Percentiles rank a stretch among this genome's conserved stretches.
These are phyloP conservation scores for rat (Rattus norvegicus) DNA, from an alignment of 2,113 vertebrate species.

Conservation along the genomic window DNA sequence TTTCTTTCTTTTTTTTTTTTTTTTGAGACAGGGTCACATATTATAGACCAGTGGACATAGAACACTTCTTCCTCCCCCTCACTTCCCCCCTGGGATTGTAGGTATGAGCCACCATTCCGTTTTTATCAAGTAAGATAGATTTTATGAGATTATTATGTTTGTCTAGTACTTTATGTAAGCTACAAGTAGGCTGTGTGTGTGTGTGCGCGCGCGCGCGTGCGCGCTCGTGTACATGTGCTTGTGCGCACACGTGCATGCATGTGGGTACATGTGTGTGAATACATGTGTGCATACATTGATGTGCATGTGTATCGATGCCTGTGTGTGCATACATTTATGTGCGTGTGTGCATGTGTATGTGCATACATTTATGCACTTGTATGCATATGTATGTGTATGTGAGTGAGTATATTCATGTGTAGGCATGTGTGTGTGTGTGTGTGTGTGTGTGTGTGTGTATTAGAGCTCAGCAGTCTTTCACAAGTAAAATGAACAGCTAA, in stretches of 20 bases:
- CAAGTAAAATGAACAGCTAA: not conserved
- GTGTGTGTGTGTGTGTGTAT: not conserved
- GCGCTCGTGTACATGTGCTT: too few species aligned
- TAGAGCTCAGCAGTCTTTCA: not conserved
- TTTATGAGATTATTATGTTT: not conserved
- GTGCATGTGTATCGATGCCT: not conserved
- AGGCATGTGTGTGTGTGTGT: not conserved
- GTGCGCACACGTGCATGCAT: not conserved
- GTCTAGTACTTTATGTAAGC: not conserved
- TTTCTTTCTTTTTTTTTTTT: too few species aligned
- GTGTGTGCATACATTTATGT: not conserved
- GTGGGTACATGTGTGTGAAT: not conserved
- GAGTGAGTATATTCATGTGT: not conserved
- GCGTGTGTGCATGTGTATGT: not conserved
- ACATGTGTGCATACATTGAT: too few species aligned
- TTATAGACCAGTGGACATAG: not conserved
- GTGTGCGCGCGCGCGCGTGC: too few species aligned
- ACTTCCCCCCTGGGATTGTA: not conserved
- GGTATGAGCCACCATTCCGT: not conserved
- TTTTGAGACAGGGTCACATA: not conserved
- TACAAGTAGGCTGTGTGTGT: not conserved
- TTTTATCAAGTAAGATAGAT: not conserved
- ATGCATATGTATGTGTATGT: not conserved
- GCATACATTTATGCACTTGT: too few species aligned
- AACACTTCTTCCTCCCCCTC: rapidly evolving